Evolutionary conservation across 92 coral and sea anemone genomes (phyloP).

Genomic region (Anthopleura xanthogrammica): DNA sequence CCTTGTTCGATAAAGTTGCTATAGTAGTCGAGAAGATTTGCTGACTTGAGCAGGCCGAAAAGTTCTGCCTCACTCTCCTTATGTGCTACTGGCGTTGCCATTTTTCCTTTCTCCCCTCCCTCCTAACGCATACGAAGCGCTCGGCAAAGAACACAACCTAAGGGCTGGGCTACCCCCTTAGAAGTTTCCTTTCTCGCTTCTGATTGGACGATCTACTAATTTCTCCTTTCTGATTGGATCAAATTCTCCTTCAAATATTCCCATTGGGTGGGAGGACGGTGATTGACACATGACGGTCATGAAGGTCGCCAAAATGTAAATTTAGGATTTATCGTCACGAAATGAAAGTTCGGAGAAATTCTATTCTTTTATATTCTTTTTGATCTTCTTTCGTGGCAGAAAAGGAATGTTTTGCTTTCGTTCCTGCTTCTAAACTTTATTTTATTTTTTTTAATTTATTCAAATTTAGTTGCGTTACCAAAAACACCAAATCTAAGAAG

Average conservation of each 20-base stretch:
- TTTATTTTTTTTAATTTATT: background rate
- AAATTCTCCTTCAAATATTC: constrained; percentile 51
- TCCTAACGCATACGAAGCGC: constrained; percentile 72
- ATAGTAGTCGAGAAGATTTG: constrained; percentile 96
- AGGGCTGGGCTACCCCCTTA: constrained; percentile 76
- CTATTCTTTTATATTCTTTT: background rate
- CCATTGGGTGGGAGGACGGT: constrained; percentile 73
- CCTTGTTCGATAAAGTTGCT: constrained; percentile 92
- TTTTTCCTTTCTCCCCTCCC: constrained; percentile 90
- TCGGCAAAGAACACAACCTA: constrained; percentile 55
- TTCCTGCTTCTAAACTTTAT: background rate
- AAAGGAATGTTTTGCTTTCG: background rate
- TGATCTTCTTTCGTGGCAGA: background rate
- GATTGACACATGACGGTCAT: constrained; percentile 55
- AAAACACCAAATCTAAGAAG: background rate
- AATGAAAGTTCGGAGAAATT: background rate
- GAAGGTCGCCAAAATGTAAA: background rate
- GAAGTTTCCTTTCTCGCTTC: constrained; percentile 42
- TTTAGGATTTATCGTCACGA: constrained; percentile 3
- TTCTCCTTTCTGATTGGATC: constrained; percentile 37
- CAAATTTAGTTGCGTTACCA: background rate
- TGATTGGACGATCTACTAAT: constrained; percentile 44
- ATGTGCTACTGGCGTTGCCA: constrained; percentile 87
- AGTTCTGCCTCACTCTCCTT: constrained; percentile 98
- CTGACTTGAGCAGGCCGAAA: constrained; percentile 85